Evolutionary conservation across 1,140 invertebrate species (phyloP).

Genomic region (Cherax destructor): DNA sequence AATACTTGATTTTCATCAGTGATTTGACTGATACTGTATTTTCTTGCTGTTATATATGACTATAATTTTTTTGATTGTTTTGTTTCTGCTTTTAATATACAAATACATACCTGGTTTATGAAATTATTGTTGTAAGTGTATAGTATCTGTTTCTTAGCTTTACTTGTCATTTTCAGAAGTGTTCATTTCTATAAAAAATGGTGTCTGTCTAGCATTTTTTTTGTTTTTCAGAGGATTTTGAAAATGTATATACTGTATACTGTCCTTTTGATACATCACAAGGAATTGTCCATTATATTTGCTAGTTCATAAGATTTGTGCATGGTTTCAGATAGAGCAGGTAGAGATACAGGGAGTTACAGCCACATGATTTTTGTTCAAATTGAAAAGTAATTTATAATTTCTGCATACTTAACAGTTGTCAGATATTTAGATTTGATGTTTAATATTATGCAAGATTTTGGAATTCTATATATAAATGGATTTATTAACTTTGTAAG

Average conservation of each 20-base stretch:
- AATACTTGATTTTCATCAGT: too few relatives aligned
- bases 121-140: too few relatives aligned
- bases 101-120: too few relatives aligned
- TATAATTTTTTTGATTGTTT: too few relatives aligned
- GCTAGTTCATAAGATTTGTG: constrained; percentile 43
- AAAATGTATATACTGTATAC: neutral
- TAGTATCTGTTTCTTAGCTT: too few relatives aligned
- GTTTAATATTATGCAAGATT: too few relatives aligned
- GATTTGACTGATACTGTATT: too few relatives aligned
- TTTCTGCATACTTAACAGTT: neutral
- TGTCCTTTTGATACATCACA: neutral
- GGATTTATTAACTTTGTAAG: neutral
- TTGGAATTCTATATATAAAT: neutral
- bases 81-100: too few relatives aligned
- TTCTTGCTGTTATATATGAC: too few relatives aligned
- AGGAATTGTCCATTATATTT: constrained; percentile 32
- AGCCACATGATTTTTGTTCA: constrained; percentile 16
- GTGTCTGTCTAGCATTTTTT: neutral
- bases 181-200: neutral
- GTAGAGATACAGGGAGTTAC: constrained; percentile 33
- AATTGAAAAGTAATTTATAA: neutral
- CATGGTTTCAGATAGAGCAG: constrained; percentile 51
- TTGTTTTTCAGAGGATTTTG: neutral
- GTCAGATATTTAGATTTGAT: too few relatives aligned
- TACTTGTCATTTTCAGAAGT: too few relatives aligned